Evolutionary conservation across 2,113 vertebrate species (phyloP).

Genomic region (Scomber colias): DNA sequence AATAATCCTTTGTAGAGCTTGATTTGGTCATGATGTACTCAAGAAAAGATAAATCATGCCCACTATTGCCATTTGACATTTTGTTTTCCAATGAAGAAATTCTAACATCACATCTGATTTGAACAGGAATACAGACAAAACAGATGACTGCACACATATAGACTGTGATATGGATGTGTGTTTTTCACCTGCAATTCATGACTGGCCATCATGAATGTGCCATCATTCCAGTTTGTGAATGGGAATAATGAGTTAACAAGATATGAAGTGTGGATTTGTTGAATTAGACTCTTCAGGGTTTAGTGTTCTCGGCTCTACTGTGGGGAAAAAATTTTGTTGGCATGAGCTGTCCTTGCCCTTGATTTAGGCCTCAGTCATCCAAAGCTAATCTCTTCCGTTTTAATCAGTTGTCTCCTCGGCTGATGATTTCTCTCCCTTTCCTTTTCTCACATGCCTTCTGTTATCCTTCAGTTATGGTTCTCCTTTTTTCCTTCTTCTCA

Average conservation of each 20-base stretch:
- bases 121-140: not conserved
- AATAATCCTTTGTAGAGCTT: slow-evolving; percentile 51
- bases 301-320: slow-evolving; percentile 35
- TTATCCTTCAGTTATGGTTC: slow-evolving; percentile 6
- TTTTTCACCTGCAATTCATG: not conserved
- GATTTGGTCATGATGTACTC: slow-evolving; percentile 28
- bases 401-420: slow-evolving; percentile 62
- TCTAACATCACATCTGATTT: not conserved
- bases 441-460: slow-evolving; percentile 26
- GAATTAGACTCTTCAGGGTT: slow-evolving; percentile 28
- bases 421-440: slow-evolving; percentile 36
- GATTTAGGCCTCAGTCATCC: slow-evolving; percentile 58
- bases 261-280: slow-evolving; percentile 2
- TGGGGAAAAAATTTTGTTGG: slow-evolving; percentile 47
- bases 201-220: not conserved
- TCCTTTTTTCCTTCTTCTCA: not conserved
- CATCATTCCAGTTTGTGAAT: not conserved
- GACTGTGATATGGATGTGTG: not conserved
- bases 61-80: slow-evolving; percentile 14
- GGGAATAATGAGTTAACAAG: not conserved
- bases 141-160: not conserved
- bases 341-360: slow-evolving; percentile 49
- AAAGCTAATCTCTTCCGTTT: slow-evolving; percentile 70
- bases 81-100: not conserved
- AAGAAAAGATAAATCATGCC: no score